A percentile compares a stretch with the other conserved stretches of the same genome.
Evolutionary conservation across 2,888 invertebrate genomes (phyloP).

Genomic region (Harpagoxenus sublaevis): DNA sequence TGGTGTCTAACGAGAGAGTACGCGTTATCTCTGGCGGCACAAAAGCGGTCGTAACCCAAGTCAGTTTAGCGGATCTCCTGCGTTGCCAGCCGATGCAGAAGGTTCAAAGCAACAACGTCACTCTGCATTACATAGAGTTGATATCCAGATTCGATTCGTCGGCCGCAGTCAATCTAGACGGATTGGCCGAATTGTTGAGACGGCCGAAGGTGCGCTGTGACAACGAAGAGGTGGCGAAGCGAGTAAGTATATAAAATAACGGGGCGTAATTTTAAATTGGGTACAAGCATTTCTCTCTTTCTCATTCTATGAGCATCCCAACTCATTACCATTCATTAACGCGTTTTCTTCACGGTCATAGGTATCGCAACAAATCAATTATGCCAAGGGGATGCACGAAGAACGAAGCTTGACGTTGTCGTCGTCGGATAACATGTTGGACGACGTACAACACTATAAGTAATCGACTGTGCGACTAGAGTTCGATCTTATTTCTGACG

Average conservation of each 20-base stretch:
- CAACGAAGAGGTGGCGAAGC: conserved; percentile 90
- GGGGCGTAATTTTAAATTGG: not conserved
- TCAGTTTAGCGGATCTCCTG: conserved; percentile 88
- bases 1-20: conserved; percentile 92
- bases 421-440: conserved; percentile 85
- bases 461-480: conserved; percentile 63
- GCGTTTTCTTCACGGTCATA: conserved; percentile 72
- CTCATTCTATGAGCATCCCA: not conserved
- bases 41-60: conserved; percentile 85
- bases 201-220: conserved; percentile 93
- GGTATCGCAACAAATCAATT: conserved; percentile 94
- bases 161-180: conserved; percentile 86
- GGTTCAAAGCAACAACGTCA: conserved; percentile 86
- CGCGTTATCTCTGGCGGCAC: conserved; percentile 87
- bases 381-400: conserved; percentile 94
- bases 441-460: conserved; percentile 84
- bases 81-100: conserved; percentile 88
- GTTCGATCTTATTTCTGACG: conserved; percentile 34
- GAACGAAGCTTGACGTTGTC: conserved; percentile 92
- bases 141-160: conserved; percentile 85
- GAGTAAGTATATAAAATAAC: conserved; percentile 85
- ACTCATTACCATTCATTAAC: not conserved
- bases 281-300: not conserved
- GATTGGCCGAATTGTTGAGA: conserved; percentile 88
- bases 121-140: conserved; percentile 91